Conservation (phyloP, 2,888 invertebrate species). For the Rhingia campestris region DNA sequence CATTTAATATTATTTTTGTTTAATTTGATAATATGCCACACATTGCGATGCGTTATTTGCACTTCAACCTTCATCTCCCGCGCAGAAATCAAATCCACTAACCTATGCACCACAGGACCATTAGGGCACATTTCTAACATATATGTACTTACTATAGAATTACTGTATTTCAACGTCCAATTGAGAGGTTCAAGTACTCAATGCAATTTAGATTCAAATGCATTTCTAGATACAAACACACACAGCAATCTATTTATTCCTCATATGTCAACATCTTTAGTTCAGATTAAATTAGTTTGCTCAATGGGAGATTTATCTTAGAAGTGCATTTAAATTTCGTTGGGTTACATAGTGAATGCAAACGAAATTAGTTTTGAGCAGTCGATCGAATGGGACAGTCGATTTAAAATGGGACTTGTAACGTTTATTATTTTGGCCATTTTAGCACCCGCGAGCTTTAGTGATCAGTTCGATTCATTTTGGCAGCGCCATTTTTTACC, state of each 20-base stretch:
- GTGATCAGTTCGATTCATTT: constrained; percentile 78
- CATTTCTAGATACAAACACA: not conserved
- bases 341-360: constrained; percentile 5
- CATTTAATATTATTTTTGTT: too few species aligned
- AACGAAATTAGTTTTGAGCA: constrained; percentile 27
- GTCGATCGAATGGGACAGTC: constrained; percentile 24
- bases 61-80: too few species aligned
- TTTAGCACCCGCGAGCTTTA: constrained; percentile 12
- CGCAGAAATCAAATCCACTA: too few species aligned
- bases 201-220: constrained; percentile 10
- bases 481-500: constrained; percentile 78
- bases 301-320: constrained; percentile 25
- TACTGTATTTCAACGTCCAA: constrained; percentile 1
- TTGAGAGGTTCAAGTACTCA: constrained; percentile 38
- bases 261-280: constrained; percentile 6
- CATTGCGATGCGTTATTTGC: too few species aligned
- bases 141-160: not conserved
- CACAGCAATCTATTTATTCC: not conserved
- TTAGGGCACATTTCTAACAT: too few species aligned
- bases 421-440: constrained; percentile 4
- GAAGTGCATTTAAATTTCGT: constrained; percentile 20
- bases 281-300: constrained; percentile 41
- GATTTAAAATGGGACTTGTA: constrained; percentile 19
- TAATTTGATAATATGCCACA: too few species aligned
- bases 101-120: too few species aligned